Percentiles rank a stretch among this genome's conserved stretches.
Evolutionary conservation across 1,140 invertebrate species (phyloP).

Genomic region (Lethrus apterus): DNA sequence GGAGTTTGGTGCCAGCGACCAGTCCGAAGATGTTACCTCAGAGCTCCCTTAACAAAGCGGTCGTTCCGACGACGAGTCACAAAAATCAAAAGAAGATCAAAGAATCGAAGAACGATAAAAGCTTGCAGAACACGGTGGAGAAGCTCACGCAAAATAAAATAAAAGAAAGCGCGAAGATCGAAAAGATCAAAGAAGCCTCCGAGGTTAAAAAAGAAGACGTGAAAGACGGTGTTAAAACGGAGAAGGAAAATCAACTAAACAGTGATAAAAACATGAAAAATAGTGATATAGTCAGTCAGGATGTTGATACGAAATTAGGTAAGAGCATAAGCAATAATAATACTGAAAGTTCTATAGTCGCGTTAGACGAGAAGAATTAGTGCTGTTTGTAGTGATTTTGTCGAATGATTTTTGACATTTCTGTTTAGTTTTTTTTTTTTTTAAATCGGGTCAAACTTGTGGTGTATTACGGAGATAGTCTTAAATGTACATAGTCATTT

Average conservation of each 20-base stretch:
- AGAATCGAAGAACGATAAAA: conserved; percentile 36
- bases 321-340: neutral
- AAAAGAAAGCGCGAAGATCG: conserved; percentile 16
- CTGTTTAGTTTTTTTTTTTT: too few relatives aligned
- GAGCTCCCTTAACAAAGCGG: neutral
- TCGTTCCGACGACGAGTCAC: neutral
- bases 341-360: too few relatives aligned
- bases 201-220: neutral
- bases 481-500: too few relatives aligned
- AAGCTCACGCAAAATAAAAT: conserved; percentile 33
- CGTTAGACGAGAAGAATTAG: too few relatives aligned
- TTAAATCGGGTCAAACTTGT: too few relatives aligned
- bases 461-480: too few relatives aligned
- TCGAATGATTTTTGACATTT: too few relatives aligned
- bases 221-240: conserved; percentile 2
- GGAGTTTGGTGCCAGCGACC: conserved; percentile 19
- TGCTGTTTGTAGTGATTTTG: too few relatives aligned
- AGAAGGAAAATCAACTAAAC: conserved; percentile 2
- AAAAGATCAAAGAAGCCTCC: conserved; percentile 6
- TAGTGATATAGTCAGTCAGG: neutral
- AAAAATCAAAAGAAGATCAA: conserved; percentile 11
- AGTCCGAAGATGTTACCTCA: conserved; percentile 16
- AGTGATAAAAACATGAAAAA: neutral
- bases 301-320: conserved; percentile 3
- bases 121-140: conserved; percentile 35